phyloP scores from a whole-genome alignment of 2,888 invertebrate genomes.

The Drosophila pseudotalamancana region DNA sequence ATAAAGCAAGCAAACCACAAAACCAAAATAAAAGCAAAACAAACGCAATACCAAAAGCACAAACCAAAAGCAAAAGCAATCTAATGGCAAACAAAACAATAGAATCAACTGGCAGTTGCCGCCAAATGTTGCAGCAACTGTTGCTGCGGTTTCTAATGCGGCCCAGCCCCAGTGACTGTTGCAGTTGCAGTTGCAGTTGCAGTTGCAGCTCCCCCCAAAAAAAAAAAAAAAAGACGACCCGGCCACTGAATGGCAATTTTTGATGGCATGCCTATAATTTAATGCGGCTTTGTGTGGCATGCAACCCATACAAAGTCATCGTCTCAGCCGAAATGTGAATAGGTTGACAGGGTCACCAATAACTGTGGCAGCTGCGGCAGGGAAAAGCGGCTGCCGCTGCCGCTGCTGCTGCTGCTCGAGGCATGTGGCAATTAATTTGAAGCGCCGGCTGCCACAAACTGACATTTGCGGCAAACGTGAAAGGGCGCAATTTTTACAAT shows the following conservation, averaged over 20 bases:
- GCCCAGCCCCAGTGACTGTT: slow-evolving; percentile 34
- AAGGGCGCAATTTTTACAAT: slow-evolving; percentile 67
- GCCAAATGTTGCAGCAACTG: slow-evolving; percentile 31
- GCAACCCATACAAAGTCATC: slow-evolving; percentile 64
- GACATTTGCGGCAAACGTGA: slow-evolving; percentile 71
- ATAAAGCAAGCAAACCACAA: slow-evolving; percentile 72
- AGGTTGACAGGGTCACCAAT: slow-evolving; percentile 68
- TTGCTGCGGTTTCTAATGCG: slow-evolving; percentile 50
- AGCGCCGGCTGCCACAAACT: slow-evolving; percentile 52
- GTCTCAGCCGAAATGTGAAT: slow-evolving; percentile 67
- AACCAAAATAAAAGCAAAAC: slow-evolving; percentile 51
- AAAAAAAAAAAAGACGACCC: slow-evolving; percentile 5
- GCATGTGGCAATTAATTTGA: slow-evolving; percentile 66
- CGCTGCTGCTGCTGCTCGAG: slow-evolving; percentile 19
- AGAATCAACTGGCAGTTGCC: slow-evolving; percentile 37
- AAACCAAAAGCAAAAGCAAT: slow-evolving; percentile 62
- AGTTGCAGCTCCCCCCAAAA: slow-evolving; percentile 4
- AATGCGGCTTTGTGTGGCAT: slow-evolving; percentile 61
- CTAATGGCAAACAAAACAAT: slow-evolving; percentile 59
- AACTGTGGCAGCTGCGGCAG: slow-evolving; percentile 12
- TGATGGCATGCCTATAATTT: slow-evolving; percentile 63
- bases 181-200: slow-evolving; percentile 18
- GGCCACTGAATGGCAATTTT: slow-evolving; percentile 43
- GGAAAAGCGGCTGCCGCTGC: neutral
- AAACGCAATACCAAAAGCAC: slow-evolving; percentile 55